Conservation (phyloP, 2,113 vertebrate species). For the Laticauda colubrina region DNA sequence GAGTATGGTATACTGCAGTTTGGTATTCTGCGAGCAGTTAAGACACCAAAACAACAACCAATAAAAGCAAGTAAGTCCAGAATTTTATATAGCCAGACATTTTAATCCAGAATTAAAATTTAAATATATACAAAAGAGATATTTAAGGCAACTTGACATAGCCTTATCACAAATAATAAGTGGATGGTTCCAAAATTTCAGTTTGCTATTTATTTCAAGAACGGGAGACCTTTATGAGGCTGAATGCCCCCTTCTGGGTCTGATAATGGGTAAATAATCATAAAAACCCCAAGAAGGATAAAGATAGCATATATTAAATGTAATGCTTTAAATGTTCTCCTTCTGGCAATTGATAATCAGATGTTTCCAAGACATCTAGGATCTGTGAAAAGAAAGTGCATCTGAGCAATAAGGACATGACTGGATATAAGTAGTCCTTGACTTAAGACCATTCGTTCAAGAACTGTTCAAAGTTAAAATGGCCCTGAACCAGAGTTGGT, state of each 20-base stretch:
- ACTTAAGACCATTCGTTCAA: not conserved
- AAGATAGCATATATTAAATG: not conserved
- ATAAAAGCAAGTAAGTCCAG: not conserved
- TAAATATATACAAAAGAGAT: not conserved
- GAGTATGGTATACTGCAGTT: not conserved
- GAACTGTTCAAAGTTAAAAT: not conserved
- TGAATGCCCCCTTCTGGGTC: not conserved
- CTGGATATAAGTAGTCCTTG: not conserved
- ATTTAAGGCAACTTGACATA: not conserved
- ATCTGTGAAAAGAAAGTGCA: not conserved
- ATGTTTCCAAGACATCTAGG: not conserved
- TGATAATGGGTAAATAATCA: not conserved
- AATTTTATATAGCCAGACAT: not conserved
- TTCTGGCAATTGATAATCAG: not conserved
- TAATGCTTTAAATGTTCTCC: not conserved
- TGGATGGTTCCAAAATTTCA: not conserved
- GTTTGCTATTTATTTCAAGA: not conserved
- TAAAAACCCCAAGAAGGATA: not conserved
- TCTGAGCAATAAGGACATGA: not conserved
- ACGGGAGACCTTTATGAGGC: not conserved
- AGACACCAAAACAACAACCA: not conserved
- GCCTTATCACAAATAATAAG: not conserved
- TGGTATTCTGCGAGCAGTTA: not conserved
- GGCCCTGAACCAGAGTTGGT: not conserved
- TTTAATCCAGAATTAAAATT: not conserved